A percentile compares a stretch with the other conserved stretches of the same genome.
phyloP scores from a whole-genome alignment of 2,888 invertebrate genomes.

The Hydrotaea cyrtoneurina region DNA sequence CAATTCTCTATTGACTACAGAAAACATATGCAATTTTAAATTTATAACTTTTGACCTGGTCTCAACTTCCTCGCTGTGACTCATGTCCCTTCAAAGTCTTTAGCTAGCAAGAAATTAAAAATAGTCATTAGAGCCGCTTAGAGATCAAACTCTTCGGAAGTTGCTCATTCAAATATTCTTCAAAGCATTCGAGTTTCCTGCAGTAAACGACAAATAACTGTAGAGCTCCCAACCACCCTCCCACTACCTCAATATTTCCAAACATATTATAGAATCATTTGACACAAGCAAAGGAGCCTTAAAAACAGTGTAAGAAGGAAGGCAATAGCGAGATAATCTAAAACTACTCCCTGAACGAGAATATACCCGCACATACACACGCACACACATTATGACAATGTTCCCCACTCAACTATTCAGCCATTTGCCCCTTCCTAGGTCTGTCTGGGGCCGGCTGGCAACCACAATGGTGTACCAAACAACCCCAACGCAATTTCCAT shows the following conservation, averaged over 20 bases:
- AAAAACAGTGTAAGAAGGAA: not conserved
- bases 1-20: too few species aligned
- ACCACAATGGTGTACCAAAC: conserved; percentile 2
- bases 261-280: conserved; percentile 25
- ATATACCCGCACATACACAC: not conserved
- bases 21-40: too few species aligned
- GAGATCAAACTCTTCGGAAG: conserved; percentile 14
- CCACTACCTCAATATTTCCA: not conserved
- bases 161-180: not conserved
- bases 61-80: not conserved
- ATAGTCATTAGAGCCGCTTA: conserved; percentile 10
- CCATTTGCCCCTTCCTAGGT: conserved; percentile 5
- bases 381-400: conserved; percentile 22
- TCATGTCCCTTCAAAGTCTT: not conserved
- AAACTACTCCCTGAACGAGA: conserved; percentile 31
- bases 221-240: not conserved
- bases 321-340: conserved; percentile 20
- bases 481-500: not conserved
- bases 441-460: not conserved
- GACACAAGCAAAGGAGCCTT: not conserved
- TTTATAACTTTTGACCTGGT: too few species aligned
- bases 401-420: conserved; percentile 35
- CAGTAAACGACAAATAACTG: conserved; percentile 4
- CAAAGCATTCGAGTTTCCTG: not conserved
- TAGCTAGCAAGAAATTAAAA: not conserved